A percentile compares a stretch with the other conserved stretches of the same genome.
phyloP scores from a whole-genome alignment of 35 echinoderm and acorn worm species.

The Apostichopus californicus region DNA sequence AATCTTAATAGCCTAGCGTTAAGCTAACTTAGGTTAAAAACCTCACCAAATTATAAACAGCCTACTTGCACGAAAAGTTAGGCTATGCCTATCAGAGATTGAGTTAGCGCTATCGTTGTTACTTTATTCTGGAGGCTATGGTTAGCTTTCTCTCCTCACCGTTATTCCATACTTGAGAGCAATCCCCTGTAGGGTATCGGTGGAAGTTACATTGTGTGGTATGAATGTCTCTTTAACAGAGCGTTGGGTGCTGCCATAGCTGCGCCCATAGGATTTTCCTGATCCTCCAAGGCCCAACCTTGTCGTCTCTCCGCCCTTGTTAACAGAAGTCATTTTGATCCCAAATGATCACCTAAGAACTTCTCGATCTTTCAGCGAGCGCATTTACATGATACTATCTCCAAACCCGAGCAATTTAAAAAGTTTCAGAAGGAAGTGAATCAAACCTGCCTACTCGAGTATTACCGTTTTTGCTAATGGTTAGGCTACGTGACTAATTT shows the following conservation, averaged over 20 bases:
- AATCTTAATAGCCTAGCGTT: too few relatives aligned
- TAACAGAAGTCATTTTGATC: constrained; percentile 27
- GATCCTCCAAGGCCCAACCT: constrained; percentile 57
- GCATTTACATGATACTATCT: neutral
- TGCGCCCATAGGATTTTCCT: constrained; percentile 85
- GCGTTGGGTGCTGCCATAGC: constrained; percentile 80
- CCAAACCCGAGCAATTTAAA: neutral
- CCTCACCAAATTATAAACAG: neutral
- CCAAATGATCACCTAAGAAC: neutral
- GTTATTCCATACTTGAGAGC: constrained; percentile 89
- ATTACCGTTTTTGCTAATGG: neutral
- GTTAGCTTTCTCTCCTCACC: constrained; percentile 62
- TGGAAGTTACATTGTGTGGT: constrained; percentile 72
- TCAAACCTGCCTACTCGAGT: neutral
- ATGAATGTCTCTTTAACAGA: constrained; percentile 89
- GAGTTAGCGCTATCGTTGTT: neutral
- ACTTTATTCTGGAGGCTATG: neutral
- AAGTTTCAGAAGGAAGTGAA: constrained; percentile 11
- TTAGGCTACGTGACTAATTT: neutral
- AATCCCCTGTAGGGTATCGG: constrained; percentile 88
- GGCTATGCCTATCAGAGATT: neutral
- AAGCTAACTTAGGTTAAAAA: neutral
- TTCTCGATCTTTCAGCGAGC: neutral
- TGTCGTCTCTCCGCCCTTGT: constrained; percentile 63
- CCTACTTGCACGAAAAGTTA: neutral